These are phyloP conservation scores for Poecilia latipinna DNA, from an alignment of 2,113 vertebrate genomes.

Conservation along the genomic window DNA sequence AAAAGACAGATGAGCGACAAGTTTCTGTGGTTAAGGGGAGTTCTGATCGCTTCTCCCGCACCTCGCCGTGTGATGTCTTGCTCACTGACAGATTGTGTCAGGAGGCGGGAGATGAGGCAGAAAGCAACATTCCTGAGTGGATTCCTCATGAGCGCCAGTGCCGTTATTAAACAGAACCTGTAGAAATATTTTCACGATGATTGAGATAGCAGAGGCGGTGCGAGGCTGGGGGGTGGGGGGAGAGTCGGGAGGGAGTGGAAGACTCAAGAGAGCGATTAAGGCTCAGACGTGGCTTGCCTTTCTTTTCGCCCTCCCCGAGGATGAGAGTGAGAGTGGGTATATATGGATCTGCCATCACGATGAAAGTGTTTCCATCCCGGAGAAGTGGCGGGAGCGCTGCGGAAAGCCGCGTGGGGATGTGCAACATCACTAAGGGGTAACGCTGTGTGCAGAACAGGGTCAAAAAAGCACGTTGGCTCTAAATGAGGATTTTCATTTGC, in stretches of 20 bases:
- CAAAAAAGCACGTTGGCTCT: conserved; percentile 41
- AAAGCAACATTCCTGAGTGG: not conserved
- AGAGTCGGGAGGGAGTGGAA: not conserved
- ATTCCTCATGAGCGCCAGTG: not conserved
- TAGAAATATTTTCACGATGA: too few species aligned
- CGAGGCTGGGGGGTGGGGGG: not conserved
- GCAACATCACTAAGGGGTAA: conserved; percentile 2
- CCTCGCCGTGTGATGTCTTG: conserved; percentile 48
- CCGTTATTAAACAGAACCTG: not conserved
- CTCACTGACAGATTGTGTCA: conserved; percentile 64
- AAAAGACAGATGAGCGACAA: conserved; percentile 64
- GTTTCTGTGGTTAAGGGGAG: conserved; percentile 48
- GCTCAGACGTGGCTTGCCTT: conserved; percentile 43
- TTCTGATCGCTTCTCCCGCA: conserved; percentile 53
- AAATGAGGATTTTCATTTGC: conserved; percentile 70
- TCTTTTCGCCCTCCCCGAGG: conserved; percentile 44
- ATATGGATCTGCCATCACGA: conserved; percentile 56
- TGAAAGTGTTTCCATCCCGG: conserved; percentile 51
- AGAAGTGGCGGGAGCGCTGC: conserved; percentile 34
- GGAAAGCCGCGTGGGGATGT: conserved; percentile 19
- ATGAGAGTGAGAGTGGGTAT: conserved; percentile 26
- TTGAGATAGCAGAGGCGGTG: not conserved
- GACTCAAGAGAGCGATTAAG: conserved; percentile 47
- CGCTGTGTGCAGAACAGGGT: not conserved
- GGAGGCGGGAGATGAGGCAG: conserved; percentile 42